Base-by-base conservation (phyloP, 2,113 vertebrate genomes). In the Mesocricetus auratus region DNA sequence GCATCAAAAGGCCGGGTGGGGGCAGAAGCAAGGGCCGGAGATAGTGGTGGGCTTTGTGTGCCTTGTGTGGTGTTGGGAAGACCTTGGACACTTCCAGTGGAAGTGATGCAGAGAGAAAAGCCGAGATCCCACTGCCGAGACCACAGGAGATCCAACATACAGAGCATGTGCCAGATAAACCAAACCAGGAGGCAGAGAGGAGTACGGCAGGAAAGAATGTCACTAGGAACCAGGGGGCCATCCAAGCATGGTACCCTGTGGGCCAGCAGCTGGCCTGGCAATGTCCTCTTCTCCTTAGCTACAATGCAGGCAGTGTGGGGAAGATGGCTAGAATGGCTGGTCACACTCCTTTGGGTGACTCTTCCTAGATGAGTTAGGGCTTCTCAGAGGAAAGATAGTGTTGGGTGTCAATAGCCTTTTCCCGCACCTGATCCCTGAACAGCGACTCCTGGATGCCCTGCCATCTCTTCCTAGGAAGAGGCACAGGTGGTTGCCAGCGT, bases 1-100 rank as follows among this genome's bases (percentile, higher is more conserved):
- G 42, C 11, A 19, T 82, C 47, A 31, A 36, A 87, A 86, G 42
- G 26, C 47, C 17, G 8, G 2, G 21, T 24, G 8, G 5, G 47
- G 29, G 8, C 1, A 24, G 47, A 81, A 66, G 15, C 22, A 33
- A 42, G 33, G 53, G 45, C 62, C 56, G 31, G 42, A 77, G 73
- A 0, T 62, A 24, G 39, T 24, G 7, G 13, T 0, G 50, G 47
- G 24, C 73, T 24, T 91, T 3, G 0, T 16, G 74, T 62, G 50
- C 88, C 60, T 73, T 26, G 31, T 90, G 50, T 26, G 82, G 47
- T 17, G 36, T 33, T 4, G 33, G 68, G 50, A 17, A 60, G 31
- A 7, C 47, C 29, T 58, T 45, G 3, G 5, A 50, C n/a, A 29
- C 29, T 56, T 66, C 47, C 45, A 3, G 58, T 58, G 22, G 24